Evolutionary conservation across 2,797 vertebrate genomes (phyloP).

Genomic region (Argentina silus): DNA sequence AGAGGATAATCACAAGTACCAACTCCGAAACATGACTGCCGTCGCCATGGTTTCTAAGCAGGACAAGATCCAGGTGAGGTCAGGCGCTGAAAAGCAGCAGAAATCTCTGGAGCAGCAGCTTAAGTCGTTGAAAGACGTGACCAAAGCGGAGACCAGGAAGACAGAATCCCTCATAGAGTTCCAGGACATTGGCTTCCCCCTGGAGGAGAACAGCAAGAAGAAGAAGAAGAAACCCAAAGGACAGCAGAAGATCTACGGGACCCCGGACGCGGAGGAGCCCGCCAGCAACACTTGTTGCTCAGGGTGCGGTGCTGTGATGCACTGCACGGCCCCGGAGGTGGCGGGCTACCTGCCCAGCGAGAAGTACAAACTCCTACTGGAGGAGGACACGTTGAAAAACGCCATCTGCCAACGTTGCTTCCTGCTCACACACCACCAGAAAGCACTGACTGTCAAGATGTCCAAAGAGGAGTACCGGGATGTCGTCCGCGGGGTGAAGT

Average conservation of each 20-base stretch:
- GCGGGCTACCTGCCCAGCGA: constrained; percentile 87
- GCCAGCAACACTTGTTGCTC: constrained; percentile 77
- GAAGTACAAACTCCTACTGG: constrained; percentile 73
- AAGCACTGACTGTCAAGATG: constrained; percentile 76
- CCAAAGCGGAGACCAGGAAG: constrained; percentile 9
- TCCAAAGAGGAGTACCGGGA: constrained; percentile 74
- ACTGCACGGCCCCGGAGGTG: constrained; percentile 70
- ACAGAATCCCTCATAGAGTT: constrained; percentile 62
- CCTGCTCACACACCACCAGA: constrained; percentile 80
- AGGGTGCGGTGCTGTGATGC: constrained; percentile 88
- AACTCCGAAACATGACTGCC: background rate
- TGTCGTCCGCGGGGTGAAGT: constrained; percentile 69
- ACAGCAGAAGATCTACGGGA: constrained; percentile 65
- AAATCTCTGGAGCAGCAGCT: constrained; percentile 29
- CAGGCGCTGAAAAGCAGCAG: constrained; percentile 18
- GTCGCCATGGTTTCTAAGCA: constrained; percentile 12
- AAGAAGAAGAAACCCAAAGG: constrained; percentile 34
- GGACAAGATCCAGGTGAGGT: background rate
- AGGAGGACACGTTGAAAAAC: constrained; percentile 49
- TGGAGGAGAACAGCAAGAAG: constrained; percentile 43
- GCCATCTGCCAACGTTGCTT: constrained; percentile 88
- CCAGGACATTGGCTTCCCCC: constrained; percentile 65
- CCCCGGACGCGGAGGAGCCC: constrained; percentile 65
- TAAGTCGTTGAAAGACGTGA: constrained; percentile 29
- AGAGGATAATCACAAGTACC: constrained; percentile 17